Conservation (phyloP, 2,797 vertebrate species). For the Ctenosaura bakeri region DNA sequence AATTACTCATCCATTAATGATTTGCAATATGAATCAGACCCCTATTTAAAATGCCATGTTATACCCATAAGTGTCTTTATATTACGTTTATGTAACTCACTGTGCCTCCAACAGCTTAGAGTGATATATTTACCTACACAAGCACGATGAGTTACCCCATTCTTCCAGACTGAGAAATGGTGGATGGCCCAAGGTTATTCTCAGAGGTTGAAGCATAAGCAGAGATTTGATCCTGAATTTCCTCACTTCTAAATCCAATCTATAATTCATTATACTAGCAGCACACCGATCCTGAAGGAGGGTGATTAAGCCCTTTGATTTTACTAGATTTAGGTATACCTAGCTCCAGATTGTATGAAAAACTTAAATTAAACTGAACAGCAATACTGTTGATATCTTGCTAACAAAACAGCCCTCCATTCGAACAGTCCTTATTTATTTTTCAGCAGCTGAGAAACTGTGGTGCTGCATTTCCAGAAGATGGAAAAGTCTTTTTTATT, state of each 20-base stretch:
- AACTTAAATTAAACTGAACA: not conserved
- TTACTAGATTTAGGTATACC: not conserved
- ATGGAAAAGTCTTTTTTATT: not conserved
- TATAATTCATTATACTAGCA: not conserved
- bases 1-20: constrained; percentile 40
- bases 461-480: not conserved
- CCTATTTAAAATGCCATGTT: constrained; percentile 38
- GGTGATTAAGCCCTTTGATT: not conserved
- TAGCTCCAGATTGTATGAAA: not conserved
- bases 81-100: not conserved
- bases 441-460: not conserved
- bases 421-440: not conserved
- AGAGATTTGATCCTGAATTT: not conserved
- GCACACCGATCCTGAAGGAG: not conserved
- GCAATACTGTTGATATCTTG: not conserved
- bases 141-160: not conserved
- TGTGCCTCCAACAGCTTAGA: not conserved
- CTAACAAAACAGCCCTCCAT: not conserved
- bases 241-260: not conserved
- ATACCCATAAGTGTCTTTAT: not conserved
- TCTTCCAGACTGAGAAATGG: not conserved
- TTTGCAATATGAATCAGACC: constrained; percentile 38
- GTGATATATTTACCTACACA: not conserved
- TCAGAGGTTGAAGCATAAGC: not conserved
- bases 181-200: not conserved